These are phyloP conservation scores for Cenopis cana DNA, from an alignment of 2,888 invertebrate species.

Conservation along the genomic window DNA sequence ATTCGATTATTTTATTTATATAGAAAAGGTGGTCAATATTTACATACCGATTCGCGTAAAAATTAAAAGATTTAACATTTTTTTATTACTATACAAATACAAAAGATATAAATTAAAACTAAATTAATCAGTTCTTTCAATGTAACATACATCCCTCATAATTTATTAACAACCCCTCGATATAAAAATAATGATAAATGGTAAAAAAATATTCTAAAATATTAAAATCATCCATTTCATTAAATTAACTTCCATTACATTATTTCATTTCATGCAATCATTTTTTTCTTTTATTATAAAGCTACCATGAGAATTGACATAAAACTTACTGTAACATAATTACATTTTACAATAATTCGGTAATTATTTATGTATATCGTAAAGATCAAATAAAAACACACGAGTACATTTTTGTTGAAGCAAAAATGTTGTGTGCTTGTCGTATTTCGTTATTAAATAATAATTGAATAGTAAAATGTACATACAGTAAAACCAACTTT, in stretches of 20 bases:
- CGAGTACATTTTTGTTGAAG: constrained; percentile 45
- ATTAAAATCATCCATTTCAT: constrained; percentile 14
- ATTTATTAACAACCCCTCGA: constrained; percentile 27
- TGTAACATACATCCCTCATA: constrained; percentile 47
- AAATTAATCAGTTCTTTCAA: constrained; percentile 66
- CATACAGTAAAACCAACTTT: too few species aligned
- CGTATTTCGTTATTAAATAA: constrained; percentile 6
- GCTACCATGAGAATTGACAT: constrained; percentile 9
- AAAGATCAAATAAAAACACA: constrained; percentile 42
- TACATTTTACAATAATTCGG: not conserved
- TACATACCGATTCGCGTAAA: constrained; percentile 38
- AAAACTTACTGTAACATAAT: constrained; percentile 3
- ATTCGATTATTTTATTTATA: constrained; percentile 31
- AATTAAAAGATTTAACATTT: constrained; percentile 38
- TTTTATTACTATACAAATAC: constrained; percentile 48
- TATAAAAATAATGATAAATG: constrained; percentile 8
- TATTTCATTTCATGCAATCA: constrained; percentile 15
- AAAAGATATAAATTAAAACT: constrained; percentile 50
- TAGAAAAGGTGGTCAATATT: constrained; percentile 41
- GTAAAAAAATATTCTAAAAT: constrained; percentile 21
- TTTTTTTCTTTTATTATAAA: not conserved
- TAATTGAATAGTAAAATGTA: not conserved
- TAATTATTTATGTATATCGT: constrained; percentile 8
- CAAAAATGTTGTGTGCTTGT: constrained; percentile 48
- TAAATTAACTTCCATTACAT: constrained; percentile 25